Conservation (phyloP, 1,140 invertebrate genomes). For the Procambarus clarkii region DNA sequence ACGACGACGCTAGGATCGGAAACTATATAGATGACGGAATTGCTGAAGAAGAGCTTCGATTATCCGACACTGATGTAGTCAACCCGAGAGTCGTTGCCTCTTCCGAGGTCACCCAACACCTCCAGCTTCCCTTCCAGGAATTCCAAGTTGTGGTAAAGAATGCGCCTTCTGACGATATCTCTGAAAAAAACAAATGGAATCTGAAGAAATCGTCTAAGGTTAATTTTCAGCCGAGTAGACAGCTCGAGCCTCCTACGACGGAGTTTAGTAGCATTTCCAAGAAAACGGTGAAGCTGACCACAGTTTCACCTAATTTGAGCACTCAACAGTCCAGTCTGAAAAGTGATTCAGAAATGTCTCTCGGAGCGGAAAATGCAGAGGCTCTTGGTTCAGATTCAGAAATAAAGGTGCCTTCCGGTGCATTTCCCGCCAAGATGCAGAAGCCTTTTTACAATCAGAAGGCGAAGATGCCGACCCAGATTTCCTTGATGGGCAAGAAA, state of each 20-base stretch:
- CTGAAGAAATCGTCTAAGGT: neutral
- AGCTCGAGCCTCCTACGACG: neutral
- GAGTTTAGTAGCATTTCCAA: neutral
- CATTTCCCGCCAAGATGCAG: neutral
- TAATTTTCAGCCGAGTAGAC: neutral
- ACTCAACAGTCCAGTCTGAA: neutral
- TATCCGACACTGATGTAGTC: neutral
- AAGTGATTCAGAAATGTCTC: neutral
- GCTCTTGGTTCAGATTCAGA: neutral
- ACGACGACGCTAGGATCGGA: neutral
- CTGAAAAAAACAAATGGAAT: too few relatives aligned
- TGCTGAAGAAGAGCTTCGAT: neutral
- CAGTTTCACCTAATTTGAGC: too few relatives aligned
- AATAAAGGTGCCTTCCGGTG: neutral
- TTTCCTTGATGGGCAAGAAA: neutral
- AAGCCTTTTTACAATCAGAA: neutral
- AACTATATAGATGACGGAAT: neutral
- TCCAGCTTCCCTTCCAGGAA: neutral
- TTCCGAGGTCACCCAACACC: neutral
- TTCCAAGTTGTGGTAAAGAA: neutral
- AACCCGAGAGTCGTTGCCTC: too few relatives aligned
- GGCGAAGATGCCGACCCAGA: neutral
- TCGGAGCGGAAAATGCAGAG: neutral
- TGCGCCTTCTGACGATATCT: neutral
- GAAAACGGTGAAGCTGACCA: neutral